Evolutionary conservation across 1,140 invertebrate species (phyloP).

Genomic region (Anastatus disparis): DNA sequence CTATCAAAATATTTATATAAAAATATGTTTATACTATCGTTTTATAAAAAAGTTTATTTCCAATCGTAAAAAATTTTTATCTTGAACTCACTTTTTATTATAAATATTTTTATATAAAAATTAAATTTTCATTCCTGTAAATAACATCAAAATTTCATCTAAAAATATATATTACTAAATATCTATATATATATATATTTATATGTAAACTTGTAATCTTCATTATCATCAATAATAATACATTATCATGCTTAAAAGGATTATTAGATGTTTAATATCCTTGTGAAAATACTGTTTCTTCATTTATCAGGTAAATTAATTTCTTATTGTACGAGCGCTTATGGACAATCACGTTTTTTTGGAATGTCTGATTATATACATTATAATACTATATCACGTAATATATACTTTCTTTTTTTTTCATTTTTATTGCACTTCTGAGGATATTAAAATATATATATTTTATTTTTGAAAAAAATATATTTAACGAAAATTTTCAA

Average conservation of each 20-base stretch:
- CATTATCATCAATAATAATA: conserved; percentile 30
- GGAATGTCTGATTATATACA: conserved; percentile 29
- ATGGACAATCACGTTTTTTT: conserved; percentile 14
- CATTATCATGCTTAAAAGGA: conserved; percentile 6
- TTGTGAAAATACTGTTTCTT: conserved; percentile 32
- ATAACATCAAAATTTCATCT: background rate
- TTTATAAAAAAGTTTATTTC: too few relatives aligned
- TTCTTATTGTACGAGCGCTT: conserved; percentile 23
- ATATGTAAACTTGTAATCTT: conserved; percentile 10
- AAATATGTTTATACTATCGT: too few relatives aligned
- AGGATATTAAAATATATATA: too few relatives aligned
- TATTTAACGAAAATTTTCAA: too few relatives aligned
- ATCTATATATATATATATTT: background rate
- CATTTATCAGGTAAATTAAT: conserved; percentile 33
- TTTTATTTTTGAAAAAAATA: too few relatives aligned
- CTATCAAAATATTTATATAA: too few relatives aligned
- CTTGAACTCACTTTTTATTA: conserved; percentile 3
- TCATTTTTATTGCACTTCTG: conserved; percentile 33
- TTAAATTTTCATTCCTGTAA: background rate
- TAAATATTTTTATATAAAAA: background rate
- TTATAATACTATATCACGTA: conserved; percentile 39
- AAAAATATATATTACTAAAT: conserved; percentile 24
- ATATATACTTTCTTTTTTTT: conserved; percentile 25
- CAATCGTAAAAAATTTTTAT: background rate
- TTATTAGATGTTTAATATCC: conserved; percentile 3